Evolutionary conservation across 2,113 vertebrate species (phyloP).

Genomic region (Coryphaenoides rupestris): DNA sequence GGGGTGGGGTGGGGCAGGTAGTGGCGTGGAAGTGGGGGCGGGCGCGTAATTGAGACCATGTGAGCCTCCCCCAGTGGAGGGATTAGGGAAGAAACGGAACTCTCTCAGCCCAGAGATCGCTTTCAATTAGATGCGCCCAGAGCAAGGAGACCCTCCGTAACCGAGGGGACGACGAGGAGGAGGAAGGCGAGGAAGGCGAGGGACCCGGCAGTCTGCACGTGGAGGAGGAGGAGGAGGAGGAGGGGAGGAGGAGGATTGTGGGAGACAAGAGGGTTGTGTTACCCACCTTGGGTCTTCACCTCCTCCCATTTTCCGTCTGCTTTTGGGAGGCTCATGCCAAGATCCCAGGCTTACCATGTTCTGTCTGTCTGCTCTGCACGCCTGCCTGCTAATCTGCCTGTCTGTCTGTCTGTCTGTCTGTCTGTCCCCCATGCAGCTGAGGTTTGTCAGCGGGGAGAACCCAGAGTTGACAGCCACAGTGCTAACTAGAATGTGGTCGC

Average conservation of each 20-base stretch:
- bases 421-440: too few relatives aligned
- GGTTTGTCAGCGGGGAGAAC: too few relatives aligned
- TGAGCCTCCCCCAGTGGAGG: constrained; percentile 91
- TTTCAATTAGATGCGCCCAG: constrained; percentile 99
- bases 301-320: constrained; percentile 42
- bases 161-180: constrained; percentile 62
- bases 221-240: constrained; percentile 1
- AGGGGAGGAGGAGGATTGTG: constrained; percentile 27
- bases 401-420: constrained; percentile 63
- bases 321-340: constrained; percentile 4
- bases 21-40: constrained; percentile 69
- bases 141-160: constrained; percentile 81
- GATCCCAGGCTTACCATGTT: constrained; percentile 61
- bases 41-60: constrained; percentile 95
- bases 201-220: too few relatives aligned
- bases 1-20: constrained; percentile 4
- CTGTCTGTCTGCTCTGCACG: constrained; percentile 55
- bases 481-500: neutral
- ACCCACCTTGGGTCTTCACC: constrained; percentile 57
- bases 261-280: constrained; percentile 75
- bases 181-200: constrained; percentile 22
- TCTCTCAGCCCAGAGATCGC: constrained; percentile 89
- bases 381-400: too few relatives aligned
- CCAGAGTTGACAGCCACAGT: constrained; percentile 9
- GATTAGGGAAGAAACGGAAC: constrained; percentile 91